Evolutionary conservation across 2,888 invertebrate species (phyloP).

Genomic region (Nephrotoma flavescens): DNA sequence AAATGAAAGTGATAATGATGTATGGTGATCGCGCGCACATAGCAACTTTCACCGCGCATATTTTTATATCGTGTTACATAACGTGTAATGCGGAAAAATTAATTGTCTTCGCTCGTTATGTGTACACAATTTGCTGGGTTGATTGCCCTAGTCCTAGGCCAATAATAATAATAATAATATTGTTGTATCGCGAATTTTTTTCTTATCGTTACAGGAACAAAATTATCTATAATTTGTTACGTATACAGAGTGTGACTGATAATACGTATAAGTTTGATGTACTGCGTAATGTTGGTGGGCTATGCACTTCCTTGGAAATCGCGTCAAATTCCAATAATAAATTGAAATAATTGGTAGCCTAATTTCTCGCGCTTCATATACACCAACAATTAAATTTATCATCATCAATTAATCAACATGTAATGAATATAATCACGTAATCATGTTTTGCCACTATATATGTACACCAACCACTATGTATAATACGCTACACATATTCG

Average conservation of each 20-base stretch:
- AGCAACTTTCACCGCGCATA: not conserved
- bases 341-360: not conserved
- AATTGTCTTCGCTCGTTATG: not conserved
- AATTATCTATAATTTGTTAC: not conserved
- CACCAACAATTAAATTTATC: not conserved
- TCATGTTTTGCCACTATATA: not conserved
- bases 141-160: not conserved
- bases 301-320: not conserved
- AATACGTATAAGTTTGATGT: not conserved
- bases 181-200: not conserved
- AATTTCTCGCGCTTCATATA: not conserved
- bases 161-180: not conserved
- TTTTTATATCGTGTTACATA: not conserved
- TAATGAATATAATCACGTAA: not conserved
- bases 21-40: not conserved
- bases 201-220: not conserved
- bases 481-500: not conserved
- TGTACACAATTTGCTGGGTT: not conserved
- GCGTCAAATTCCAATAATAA: not conserved
- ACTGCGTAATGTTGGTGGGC: not conserved
- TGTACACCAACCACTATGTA: not conserved
- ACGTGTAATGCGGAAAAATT: not conserved
- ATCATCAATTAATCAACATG: not conserved
- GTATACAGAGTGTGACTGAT: not conserved
- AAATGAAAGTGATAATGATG: not conserved